These are phyloP conservation scores for Myiotriccus ornatus DNA, from an alignment of 2,797 vertebrate species.

Conservation along the genomic window DNA sequence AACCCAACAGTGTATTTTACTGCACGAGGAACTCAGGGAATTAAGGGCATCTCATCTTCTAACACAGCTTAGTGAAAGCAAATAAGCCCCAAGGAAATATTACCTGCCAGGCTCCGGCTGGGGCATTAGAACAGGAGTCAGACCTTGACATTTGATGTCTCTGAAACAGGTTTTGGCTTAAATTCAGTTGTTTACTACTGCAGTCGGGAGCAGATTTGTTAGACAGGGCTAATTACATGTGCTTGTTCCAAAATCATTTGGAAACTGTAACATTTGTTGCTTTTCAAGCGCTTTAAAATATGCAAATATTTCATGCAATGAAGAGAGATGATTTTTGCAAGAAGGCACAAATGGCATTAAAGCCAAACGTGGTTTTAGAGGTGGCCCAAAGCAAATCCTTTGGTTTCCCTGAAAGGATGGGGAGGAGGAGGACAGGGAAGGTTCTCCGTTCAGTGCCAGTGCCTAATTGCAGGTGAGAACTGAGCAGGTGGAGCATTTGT, in stretches of 20 bases:
- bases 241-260: slow-evolving; percentile 62
- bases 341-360: background rate
- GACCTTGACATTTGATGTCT: slow-evolving; percentile 50
- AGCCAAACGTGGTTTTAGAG: background rate
- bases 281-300: slow-evolving; percentile 47
- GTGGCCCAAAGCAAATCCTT: background rate
- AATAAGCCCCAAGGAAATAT: background rate
- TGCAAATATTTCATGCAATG: slow-evolving; percentile 51
- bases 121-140: background rate
- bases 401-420: accelerated
- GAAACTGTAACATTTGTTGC: slow-evolving; percentile 58
- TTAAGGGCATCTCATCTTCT: background rate
- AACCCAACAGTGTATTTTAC: accelerated
- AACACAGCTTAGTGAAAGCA: background rate
- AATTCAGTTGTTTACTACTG: slow-evolving; percentile 55
- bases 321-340: slow-evolving; percentile 14
- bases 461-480: background rate
- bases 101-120: slow-evolving; percentile 5
- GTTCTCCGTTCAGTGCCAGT: background rate
- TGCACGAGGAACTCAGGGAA: accelerated
- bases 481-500: background rate
- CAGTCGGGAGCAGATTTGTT: slow-evolving; percentile 59
- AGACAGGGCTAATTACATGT: slow-evolving; percentile 57
- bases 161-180: slow-evolving; percentile 43
- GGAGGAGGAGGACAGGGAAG: background rate